Evolutionary conservation across 2,797 vertebrate species (phyloP).

Genomic region (Spinus pinus): DNA sequence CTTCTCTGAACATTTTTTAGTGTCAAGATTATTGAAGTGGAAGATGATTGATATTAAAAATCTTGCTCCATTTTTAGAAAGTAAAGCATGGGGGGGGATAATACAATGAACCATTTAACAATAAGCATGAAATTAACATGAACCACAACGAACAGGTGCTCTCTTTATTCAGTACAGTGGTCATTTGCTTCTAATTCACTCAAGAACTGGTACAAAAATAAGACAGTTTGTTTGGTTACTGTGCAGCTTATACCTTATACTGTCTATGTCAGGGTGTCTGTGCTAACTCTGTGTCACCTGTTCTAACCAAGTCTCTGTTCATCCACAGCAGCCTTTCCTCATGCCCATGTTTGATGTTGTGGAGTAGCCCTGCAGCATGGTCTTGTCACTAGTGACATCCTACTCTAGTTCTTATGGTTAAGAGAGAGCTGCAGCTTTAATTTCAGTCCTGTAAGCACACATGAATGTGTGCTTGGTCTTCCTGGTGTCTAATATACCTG

Average conservation of each 20-base stretch:
- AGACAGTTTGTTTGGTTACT: background rate
- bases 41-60: background rate
- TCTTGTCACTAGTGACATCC: background rate
- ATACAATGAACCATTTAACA: background rate
- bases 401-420: background rate
- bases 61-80: background rate
- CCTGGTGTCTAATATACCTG: background rate
- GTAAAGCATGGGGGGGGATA: background rate
- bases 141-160: background rate
- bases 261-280: background rate
- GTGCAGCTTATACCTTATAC: background rate
- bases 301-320: background rate
- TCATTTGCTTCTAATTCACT: background rate
- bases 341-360: accelerated
- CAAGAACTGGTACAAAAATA: background rate
- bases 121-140: background rate
- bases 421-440: background rate
- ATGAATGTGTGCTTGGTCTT: background rate
- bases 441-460: background rate
- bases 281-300: background rate
- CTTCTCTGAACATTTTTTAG: background rate
- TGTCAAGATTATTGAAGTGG: background rate
- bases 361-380: background rate
- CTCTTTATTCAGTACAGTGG: background rate
- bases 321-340: background rate